phyloP scores from a whole-genome alignment of 2,797 vertebrate genomes.

The Peromyscus attwateri region DNA sequence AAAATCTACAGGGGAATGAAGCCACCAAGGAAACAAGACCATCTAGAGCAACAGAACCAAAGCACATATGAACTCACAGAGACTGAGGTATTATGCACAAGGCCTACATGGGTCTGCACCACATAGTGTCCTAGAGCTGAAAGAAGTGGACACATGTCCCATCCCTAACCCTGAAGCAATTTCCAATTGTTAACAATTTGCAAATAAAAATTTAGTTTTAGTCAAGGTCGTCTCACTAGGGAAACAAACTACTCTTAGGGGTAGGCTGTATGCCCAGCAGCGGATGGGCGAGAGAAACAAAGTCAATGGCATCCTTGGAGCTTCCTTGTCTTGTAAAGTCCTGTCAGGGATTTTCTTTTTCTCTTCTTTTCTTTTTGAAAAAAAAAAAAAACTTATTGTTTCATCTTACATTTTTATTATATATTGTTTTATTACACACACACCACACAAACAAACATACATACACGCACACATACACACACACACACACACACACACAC shows the following conservation, averaged over 20 bases:
- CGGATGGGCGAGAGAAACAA: neutral
- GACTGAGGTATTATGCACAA: neutral
- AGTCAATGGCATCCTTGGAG: neutral
- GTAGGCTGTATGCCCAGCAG: neutral
- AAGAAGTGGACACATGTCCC: neutral
- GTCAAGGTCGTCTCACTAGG: neutral
- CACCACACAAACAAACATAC: too few relatives aligned
- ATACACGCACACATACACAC: neutral
- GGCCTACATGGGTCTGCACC: neutral
- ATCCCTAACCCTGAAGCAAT: neutral
- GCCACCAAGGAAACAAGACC: neutral
- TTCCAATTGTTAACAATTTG: neutral
- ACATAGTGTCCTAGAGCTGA: neutral
- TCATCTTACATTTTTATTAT: neutral
- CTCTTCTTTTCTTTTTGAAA: neutral
- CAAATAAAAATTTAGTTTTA: neutral
- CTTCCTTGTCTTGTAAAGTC: neutral
- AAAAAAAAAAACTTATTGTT: neutral
- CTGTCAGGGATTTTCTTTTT: neutral
- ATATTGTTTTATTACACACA: too few relatives aligned
- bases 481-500: too few relatives aligned
- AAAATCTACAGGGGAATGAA: neutral
- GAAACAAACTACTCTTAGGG: neutral
- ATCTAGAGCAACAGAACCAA: rapidly evolving
- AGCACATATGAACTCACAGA: neutral